Evolutionary conservation across 2,888 invertebrate genomes (phyloP).

Genomic region (Chrysopilus asiliformis): DNA sequence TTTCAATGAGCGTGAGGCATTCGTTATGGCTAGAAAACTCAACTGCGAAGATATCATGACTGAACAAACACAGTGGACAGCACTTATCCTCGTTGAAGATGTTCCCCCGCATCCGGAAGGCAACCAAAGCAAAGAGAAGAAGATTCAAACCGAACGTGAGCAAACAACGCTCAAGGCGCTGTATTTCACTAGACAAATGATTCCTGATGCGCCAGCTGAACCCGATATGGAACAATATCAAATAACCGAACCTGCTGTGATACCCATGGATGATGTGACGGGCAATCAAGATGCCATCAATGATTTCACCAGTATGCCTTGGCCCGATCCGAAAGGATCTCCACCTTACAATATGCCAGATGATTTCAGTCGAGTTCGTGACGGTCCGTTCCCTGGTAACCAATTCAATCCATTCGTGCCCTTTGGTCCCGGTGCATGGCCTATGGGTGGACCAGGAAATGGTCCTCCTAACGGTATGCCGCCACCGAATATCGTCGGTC

Average conservation of each 20-base stretch:
- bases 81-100: constrained; percentile 54
- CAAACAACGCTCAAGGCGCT: constrained; percentile 68
- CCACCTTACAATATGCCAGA: constrained; percentile 33
- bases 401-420: constrained; percentile 30
- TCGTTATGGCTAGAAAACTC: constrained; percentile 62
- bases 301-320: constrained; percentile 61
- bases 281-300: constrained; percentile 69
- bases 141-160: constrained; percentile 76
- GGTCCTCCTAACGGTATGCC: constrained; percentile 18
- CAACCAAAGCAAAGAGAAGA: constrained; percentile 72
- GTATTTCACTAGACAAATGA: constrained; percentile 66
- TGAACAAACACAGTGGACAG: constrained; percentile 63
- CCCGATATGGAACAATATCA: constrained; percentile 72
- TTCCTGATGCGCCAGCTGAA: constrained; percentile 77
- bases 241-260: constrained; percentile 62
- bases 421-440: constrained; percentile 29
- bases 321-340: constrained; percentile 73
- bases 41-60: constrained; percentile 69
- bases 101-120: constrained; percentile 55
- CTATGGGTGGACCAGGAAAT: constrained; percentile 17
- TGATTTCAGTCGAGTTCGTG: constrained; percentile 12
- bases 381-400: constrained; percentile 14
- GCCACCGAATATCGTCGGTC: constrained; percentile 7
- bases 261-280: constrained; percentile 79
- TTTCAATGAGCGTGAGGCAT: constrained; percentile 69